A percentile compares a stretch with the other conserved stretches of the same genome.
Evolutionary conservation across 2,113 vertebrate genomes (phyloP).

Genomic region (Ciconia boyciana): DNA sequence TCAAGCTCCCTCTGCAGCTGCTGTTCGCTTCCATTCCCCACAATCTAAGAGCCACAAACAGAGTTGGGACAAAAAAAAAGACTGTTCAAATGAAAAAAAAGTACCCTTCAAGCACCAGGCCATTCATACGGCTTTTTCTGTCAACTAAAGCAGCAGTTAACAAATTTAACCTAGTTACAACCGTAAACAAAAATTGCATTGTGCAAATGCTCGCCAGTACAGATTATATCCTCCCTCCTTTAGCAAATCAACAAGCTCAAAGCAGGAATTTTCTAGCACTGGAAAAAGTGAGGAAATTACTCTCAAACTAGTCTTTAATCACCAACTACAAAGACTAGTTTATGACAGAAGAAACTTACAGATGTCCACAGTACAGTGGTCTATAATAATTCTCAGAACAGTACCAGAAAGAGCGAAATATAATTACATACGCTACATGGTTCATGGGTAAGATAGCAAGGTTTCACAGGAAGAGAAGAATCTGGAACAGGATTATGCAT

Average conservation of each 20-base stretch:
- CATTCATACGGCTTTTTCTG: neutral
- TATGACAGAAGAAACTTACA: neutral
- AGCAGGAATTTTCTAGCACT: neutral
- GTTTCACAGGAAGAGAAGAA: neutral
- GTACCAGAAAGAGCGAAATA: neutral
- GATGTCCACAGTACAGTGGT: neutral
- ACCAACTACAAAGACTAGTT: neutral
- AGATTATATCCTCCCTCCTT: neutral
- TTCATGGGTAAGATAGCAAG: neutral
- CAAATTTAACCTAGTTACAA: neutral
- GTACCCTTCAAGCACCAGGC: neutral
- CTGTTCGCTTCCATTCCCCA: conserved; percentile 98
- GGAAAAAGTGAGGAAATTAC: neutral
- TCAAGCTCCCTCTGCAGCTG: conserved; percentile 94
- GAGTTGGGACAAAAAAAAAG: conserved; percentile 29
- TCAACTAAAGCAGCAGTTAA: conserved; percentile 17
- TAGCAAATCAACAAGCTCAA: neutral
- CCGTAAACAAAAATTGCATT: neutral
- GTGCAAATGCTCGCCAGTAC: neutral
- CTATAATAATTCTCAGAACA: neutral
- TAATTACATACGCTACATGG: fast-evolving
- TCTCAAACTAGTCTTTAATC: neutral
- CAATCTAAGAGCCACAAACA: conserved; percentile 81
- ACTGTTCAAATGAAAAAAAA: neutral
- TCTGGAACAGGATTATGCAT: neutral